phyloP scores from a whole-genome alignment of 2,797 vertebrate species.

The Pelobates cultripes region DNA sequence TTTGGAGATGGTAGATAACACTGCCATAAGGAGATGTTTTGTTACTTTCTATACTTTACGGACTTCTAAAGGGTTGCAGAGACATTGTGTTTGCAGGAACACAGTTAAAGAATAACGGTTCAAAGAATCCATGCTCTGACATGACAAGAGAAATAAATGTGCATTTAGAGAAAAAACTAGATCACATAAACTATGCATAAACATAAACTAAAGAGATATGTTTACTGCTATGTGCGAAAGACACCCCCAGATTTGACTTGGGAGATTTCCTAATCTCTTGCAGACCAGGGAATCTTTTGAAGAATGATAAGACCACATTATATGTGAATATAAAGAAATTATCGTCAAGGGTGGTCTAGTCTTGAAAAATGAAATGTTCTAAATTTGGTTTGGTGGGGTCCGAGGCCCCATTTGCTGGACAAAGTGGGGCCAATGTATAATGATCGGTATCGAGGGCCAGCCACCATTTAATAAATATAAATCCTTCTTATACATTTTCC shows the following conservation, averaged over 20 bases:
- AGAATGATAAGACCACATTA: background rate
- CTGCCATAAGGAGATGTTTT: background rate
- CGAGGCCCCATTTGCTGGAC: conserved; percentile 47
- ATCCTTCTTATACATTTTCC: conserved; percentile 32
- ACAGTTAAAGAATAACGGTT: too few species aligned
- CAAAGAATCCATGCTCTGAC: too few species aligned
- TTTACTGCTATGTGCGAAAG: background rate
- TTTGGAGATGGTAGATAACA: background rate
- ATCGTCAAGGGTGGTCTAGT: background rate
- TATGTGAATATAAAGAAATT: background rate
- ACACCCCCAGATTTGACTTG: background rate
- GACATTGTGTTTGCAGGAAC: too few species aligned
- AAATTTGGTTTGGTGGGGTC: background rate
- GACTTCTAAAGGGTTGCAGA: too few species aligned
- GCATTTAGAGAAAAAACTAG: too few species aligned
- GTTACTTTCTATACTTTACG: background rate
- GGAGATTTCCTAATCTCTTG: background rate
- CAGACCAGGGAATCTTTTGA: background rate
- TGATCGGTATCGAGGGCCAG: background rate
- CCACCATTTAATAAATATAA: conserved; percentile 38
- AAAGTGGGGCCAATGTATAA: conserved; percentile 32
- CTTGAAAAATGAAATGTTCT: background rate
- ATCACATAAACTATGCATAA: too few species aligned
- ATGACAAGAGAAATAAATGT: too few species aligned
- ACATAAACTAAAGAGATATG: background rate